phyloP scores from a whole-genome alignment of 2,113 vertebrate species.

The Cyprinodon variegatus region DNA sequence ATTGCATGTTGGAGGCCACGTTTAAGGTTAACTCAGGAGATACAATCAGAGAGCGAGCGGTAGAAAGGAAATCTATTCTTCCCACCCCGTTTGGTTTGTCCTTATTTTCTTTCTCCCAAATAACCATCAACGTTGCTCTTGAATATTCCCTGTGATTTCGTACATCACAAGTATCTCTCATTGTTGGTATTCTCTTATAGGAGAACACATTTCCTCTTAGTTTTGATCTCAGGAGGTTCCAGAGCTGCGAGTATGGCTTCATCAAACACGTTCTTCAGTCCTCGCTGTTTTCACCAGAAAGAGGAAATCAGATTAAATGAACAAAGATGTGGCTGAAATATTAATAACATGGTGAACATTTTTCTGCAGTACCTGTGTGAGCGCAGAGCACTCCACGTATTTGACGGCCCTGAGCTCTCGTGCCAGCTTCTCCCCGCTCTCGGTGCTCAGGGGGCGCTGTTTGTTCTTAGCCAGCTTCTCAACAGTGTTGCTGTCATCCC shows the following conservation, averaged over 20 bases:
- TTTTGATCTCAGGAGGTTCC: conserved; percentile 82
- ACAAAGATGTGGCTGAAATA: background rate
- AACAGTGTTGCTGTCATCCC: conserved; percentile 95
- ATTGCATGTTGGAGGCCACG: conserved; percentile 42
- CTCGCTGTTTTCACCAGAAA: conserved; percentile 66
- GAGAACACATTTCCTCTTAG: conserved; percentile 77
- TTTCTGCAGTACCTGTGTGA: conserved; percentile 88
- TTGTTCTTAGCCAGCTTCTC: conserved; percentile 99
- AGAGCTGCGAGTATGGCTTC: conserved; percentile 83
- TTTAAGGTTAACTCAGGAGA: conserved; percentile 59
- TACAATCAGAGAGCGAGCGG: conserved; percentile 59
- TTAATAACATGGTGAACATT: background rate
- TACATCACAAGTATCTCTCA: conserved; percentile 10
- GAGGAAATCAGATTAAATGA: background rate
- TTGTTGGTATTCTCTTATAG: conserved; percentile 65
- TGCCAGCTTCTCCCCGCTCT: conserved; percentile 93
- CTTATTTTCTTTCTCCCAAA: conserved; percentile 12
- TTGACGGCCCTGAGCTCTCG: conserved; percentile 95
- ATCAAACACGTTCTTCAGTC: conserved; percentile 83
- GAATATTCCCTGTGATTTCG: conserved; percentile 37
- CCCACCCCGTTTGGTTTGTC: conserved; percentile 48
- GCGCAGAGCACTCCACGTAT: conserved; percentile 97
- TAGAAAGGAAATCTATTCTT: conserved; percentile 47
- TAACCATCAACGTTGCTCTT: background rate
- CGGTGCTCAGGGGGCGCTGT: conserved; percentile 92